These are phyloP conservation scores for Halictus rubicundus DNA, from an alignment of 1,140 invertebrate genomes.

Conservation along the genomic window DNA sequence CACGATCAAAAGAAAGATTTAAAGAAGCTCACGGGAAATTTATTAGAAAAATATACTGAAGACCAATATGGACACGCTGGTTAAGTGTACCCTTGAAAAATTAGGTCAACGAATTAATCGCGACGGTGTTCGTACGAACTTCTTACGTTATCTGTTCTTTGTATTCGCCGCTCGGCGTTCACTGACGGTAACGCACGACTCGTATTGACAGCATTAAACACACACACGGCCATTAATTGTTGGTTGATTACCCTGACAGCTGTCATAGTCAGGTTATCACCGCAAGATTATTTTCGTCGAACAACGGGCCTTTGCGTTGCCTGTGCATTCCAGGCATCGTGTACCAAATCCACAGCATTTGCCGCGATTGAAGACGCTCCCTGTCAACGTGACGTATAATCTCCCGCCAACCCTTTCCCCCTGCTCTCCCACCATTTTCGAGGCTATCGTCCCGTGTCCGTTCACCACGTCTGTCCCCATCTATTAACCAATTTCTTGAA, in stretches of 20 bases:
- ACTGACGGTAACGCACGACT: background rate
- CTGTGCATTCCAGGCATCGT: background rate
- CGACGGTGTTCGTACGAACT: background rate
- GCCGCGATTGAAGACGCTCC: background rate
- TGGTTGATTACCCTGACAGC: conserved; percentile 5
- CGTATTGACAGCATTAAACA: conserved; percentile 13
- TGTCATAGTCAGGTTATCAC: conserved; percentile 13
- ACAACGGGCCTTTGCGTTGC: background rate
- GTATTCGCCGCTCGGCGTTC: background rate
- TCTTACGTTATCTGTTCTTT: background rate
- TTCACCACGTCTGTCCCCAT: background rate
- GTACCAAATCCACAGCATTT: background rate
- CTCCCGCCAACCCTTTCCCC: too few relatives aligned
- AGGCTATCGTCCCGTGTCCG: background rate
- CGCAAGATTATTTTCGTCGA: background rate
- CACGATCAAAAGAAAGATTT: conserved; percentile 19
- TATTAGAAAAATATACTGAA: conserved; percentile 13
- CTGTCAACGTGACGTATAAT: background rate
- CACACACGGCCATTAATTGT: conserved; percentile 17
- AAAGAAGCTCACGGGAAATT: conserved; percentile 2
- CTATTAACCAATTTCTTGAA: background rate
- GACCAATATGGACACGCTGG: background rate
- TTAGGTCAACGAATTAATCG: background rate
- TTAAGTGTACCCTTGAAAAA: background rate
- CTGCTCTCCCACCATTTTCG: background rate